Conservation (phyloP, 2,113 vertebrate species). For the Paedocypris sp. region DNA sequence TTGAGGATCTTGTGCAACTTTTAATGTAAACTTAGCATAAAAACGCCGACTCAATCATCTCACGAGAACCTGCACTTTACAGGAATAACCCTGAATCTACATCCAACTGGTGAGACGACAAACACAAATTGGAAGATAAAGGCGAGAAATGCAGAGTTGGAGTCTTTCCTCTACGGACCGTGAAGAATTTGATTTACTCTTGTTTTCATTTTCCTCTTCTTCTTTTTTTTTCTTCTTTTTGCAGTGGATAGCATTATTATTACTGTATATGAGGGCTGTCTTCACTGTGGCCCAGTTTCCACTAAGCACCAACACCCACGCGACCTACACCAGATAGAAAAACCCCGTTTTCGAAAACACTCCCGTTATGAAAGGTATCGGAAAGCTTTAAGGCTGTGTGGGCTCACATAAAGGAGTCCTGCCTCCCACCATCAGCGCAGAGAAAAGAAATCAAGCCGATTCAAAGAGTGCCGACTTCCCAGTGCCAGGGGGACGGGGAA, state of each 20-base stretch:
- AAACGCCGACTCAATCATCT: background rate
- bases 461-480: constrained; percentile 44
- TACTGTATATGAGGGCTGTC: constrained; percentile 15
- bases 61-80: background rate
- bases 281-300: constrained; percentile 26
- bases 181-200: background rate
- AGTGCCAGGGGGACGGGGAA: constrained; percentile 38
- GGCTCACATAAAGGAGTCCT: constrained; percentile 58
- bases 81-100: background rate
- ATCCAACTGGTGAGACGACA: background rate
- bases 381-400: constrained; percentile 58
- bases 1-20: too few relatives aligned
- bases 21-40: background rate
- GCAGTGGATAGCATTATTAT: constrained; percentile 14
- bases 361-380: constrained; percentile 37
- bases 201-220: constrained; percentile 2
- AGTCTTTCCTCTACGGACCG: constrained; percentile 2
- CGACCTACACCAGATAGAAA: constrained; percentile 27
- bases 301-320: constrained; percentile 30
- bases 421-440: constrained; percentile 51
- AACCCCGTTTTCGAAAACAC: constrained; percentile 18
- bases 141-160: background rate
- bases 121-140: background rate
- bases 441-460: constrained; percentile 55
- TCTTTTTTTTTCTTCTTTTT: too few relatives aligned